Evolutionary conservation across 1,140 invertebrate species (phyloP).

Genomic region (Anoplophora glabripennis): DNA sequence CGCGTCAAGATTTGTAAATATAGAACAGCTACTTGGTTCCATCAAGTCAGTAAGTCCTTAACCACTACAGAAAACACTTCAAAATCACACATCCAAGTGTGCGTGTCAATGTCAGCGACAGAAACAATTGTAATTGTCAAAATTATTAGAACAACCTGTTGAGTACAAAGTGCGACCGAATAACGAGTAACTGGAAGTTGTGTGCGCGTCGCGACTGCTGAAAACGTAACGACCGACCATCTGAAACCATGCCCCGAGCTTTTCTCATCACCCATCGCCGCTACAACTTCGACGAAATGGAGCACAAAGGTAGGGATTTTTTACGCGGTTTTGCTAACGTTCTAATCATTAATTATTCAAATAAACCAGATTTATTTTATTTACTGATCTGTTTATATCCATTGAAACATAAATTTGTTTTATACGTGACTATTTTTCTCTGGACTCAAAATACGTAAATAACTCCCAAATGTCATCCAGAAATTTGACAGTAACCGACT

Average conservation of each 20-base stretch:
- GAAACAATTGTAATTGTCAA: conserved; percentile 14
- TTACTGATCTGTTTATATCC: too few species aligned
- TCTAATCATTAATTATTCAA: too few species aligned
- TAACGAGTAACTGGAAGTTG: background rate
- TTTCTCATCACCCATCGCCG: conserved; percentile 54
- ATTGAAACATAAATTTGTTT: too few species aligned
- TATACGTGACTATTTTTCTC: too few species aligned
- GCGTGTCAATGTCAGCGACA: conserved; percentile 6
- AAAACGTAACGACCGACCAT: background rate
- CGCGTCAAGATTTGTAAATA: conserved; percentile 48
- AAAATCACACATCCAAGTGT: conserved; percentile 4
- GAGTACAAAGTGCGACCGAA: background rate
- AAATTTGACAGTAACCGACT: too few species aligned
- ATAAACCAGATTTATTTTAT: too few species aligned
- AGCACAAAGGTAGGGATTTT: conserved; percentile 26
- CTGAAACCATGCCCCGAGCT: conserved; percentile 51
- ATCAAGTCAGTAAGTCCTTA: conserved; percentile 9
- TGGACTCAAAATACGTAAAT: too few species aligned
- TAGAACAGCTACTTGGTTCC: conserved; percentile 39
- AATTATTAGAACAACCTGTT: conserved; percentile 20
- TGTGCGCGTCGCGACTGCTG: background rate
- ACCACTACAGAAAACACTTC: conserved; percentile 15
- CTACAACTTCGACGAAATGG: conserved; percentile 47
- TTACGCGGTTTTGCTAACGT: too few species aligned
- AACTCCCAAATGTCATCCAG: too few species aligned